Base-by-base conservation (phyloP, 23 tunicate genomes). In the Oikopleura albicans region DNA sequence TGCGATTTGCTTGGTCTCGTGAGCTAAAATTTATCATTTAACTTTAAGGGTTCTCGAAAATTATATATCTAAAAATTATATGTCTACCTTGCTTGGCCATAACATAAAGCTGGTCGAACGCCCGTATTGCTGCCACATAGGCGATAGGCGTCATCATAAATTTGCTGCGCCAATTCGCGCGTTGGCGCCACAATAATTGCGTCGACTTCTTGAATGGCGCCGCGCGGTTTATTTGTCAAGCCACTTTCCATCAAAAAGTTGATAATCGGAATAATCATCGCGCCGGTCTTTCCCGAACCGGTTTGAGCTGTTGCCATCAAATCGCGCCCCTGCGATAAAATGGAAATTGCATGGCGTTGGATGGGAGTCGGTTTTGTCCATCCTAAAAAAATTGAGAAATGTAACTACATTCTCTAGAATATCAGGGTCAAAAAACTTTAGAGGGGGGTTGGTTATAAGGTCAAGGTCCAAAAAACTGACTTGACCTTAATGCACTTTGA, bases 221-320 rank as follows among this genome's bases (percentile, higher is more conserved):
- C 35, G 33, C 35, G 2, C 4, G 34, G 34, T 71, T 29, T 16
- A 29, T 29, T 71, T 16, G 4, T 29, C 37, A 71, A 2, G 33
- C 35, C 35, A 29, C 36, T 31, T 2, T 4, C 37, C 35, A 12
- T 71, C 34, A 71, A 71, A 29, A 22, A 71, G 31, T 71, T 71
- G 37, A 71, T 71, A 4, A 71, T 71, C 31, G 79, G 79, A 31
- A 71, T 71, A 2, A 71, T 16, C 79, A 71, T 71, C 4, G 79
- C 79, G 2, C 34, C 79, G 31, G 79, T 71, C 37, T 71, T 71
- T 16, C 79, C 79, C 28, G 36, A 16, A 22, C 79, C 79, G 79
- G 79, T 71, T 71, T 71, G 79, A 29, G 79, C 79, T 2, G 79
- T 71, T 34, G 79, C 79, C 79, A 71, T 71, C 37, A 71, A 29